These are phyloP conservation scores for Galemys pyrenaicus DNA, from an alignment of 2,113 vertebrate species.

Conservation along the genomic window DNA sequence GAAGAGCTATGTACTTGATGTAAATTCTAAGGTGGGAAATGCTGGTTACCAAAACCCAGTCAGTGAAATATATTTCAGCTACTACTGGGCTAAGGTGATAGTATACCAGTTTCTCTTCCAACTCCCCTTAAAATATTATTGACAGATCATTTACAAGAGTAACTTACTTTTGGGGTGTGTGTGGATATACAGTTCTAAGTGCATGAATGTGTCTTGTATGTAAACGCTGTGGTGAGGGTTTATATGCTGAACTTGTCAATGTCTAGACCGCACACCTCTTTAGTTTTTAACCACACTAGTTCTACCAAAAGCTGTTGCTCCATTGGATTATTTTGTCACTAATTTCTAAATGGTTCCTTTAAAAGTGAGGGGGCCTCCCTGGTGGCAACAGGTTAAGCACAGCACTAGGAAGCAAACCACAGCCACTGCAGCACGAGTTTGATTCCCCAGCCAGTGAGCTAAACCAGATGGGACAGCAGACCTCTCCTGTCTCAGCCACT, in stretches of 20 bases:
- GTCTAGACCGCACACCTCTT: neutral
- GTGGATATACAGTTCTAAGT: neutral
- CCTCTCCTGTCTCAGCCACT: too few relatives aligned
- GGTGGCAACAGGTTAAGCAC: too few relatives aligned
- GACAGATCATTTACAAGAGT: neutral
- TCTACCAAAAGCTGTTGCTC: neutral
- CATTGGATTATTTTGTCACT: neutral
- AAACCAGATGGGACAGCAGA: too few relatives aligned
- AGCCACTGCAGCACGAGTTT: too few relatives aligned
- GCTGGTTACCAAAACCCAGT: conserved; percentile 30
- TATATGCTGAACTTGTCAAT: neutral
- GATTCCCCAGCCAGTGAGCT: too few relatives aligned
- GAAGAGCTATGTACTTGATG: neutral
- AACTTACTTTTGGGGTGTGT: neutral
- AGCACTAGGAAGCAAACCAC: too few relatives aligned
- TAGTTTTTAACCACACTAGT: neutral
- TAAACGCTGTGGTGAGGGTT: neutral
- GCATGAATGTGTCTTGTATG: neutral
- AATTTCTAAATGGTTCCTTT: conserved; percentile 44
- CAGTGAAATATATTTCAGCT: neutral
- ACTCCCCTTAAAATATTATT: neutral
- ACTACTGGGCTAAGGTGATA: neutral
- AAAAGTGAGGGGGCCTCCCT: too few relatives aligned
- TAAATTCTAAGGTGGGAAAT: neutral
- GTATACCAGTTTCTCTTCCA: neutral